Conservation (phyloP, 2,113 vertebrate species). For the Puma concolor region DNA sequence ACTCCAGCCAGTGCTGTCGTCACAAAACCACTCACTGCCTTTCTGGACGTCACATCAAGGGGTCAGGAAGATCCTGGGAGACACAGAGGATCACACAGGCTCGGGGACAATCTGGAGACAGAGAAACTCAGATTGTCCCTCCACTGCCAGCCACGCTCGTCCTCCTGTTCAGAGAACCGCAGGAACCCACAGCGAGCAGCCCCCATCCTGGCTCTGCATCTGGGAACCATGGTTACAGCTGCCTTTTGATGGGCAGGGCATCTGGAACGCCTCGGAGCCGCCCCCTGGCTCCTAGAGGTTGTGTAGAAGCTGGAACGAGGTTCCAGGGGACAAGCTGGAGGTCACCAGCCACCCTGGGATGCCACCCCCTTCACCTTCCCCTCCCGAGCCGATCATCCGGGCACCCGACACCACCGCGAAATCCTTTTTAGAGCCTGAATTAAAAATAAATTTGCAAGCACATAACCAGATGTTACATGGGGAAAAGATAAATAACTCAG, state of each 20-base stretch:
- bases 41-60: not conserved
- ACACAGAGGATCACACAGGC: not conserved
- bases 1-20: not conserved
- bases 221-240: constrained; percentile 79
- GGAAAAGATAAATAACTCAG: constrained; percentile 73
- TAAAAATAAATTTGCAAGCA: constrained; percentile 81
- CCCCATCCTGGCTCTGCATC: constrained; percentile 59
- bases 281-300: constrained; percentile 63
- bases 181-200: not conserved
- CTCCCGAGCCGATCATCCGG: not conserved
- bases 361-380: constrained; percentile 34
- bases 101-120: not conserved
- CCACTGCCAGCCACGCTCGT: not conserved
- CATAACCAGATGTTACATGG: constrained; percentile 82
- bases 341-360: not conserved
- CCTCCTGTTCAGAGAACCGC: constrained; percentile 11
- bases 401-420: constrained; percentile 44
- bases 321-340: constrained; percentile 25
- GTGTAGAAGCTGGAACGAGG: constrained; percentile 40
- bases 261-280: constrained; percentile 45
- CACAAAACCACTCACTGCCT: not conserved
- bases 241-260: constrained; percentile 75
- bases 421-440: constrained; percentile 78
- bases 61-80: not conserved
- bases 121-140: not conserved